Conservation (phyloP, 2,797 vertebrate species). For the Scolopax bukidnonensis region DNA sequence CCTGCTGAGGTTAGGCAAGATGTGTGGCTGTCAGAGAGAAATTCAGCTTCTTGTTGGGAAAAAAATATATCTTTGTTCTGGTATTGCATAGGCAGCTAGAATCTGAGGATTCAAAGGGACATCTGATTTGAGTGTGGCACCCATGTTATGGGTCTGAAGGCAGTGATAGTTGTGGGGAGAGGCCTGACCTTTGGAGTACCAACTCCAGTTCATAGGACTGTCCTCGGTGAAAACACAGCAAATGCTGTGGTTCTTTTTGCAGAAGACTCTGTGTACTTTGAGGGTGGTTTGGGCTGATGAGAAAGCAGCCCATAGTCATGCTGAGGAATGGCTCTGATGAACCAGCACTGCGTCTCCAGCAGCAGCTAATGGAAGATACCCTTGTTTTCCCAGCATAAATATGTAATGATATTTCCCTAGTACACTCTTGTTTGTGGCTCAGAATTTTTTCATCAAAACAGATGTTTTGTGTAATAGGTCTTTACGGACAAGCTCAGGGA, state of each 20-base stretch:
- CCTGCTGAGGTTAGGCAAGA: not conserved
- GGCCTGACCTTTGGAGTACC: not conserved
- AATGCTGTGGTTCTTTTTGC: not conserved
- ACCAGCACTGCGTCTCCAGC: not conserved
- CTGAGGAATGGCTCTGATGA: not conserved
- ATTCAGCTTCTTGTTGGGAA: not conserved
- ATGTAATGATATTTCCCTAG: not conserved
- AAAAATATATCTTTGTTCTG: not conserved
- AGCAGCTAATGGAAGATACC: not conserved
- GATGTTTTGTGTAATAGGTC: not conserved
- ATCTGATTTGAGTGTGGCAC: not conserved
- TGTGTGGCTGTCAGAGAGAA: not conserved
- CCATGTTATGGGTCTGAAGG: not conserved
- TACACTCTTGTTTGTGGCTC: not conserved
- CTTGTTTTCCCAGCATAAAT: not conserved
- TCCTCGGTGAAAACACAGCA: not conserved
- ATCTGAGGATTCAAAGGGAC: not conserved
- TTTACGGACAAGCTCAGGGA: not conserved
- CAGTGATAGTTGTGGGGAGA: not conserved
- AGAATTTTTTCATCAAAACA: not conserved
- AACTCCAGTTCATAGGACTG: not conserved
- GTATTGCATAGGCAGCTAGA: not conserved
- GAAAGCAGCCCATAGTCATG: not conserved
- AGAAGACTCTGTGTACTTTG: fast-evolving
- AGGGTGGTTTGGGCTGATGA: not conserved